Evolutionary conservation across 2,888 invertebrate species (phyloP), one percentile per base, ranked within the genome.

Genomic region (Leptinotarsa juncta): DNA sequence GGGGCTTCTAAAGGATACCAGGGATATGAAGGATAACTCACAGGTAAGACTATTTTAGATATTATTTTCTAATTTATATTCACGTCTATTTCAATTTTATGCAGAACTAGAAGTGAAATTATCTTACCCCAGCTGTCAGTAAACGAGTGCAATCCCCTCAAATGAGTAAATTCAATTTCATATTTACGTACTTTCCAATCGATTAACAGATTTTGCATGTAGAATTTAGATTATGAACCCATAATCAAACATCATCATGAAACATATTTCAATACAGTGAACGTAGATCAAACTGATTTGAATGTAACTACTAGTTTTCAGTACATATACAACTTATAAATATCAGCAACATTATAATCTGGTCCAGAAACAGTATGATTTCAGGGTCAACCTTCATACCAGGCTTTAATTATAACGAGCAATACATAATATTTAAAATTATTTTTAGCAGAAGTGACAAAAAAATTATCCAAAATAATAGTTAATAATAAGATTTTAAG

Each of bases 21-120:
- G 68, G 62, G 73, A 72, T 70, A 77, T 77, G 77, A 73, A 68
- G 66, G 72, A 76, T 48, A 78, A 75, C 67, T 68, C 76, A 10
- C 79, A 79, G 78, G 79, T 79, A 75, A 78, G 77, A 49, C 10
- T 48, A 42, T 32, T 67, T 57, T 10, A 57, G 57, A 14, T 12
- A 57, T 57, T 57, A 23, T 16, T 57, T 57, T 20, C 1, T 20
- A 3, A 15, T 20, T 57, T 57, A 20, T 57, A 10, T 23, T 57
- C 23, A 57, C 10, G 10, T 57, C 18, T 20, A 23, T 57, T 57
- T 23, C 23, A 57, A 4, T 57, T 57, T 20, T 57, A 57, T 20
- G 57, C 7, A 12, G 57, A 15, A 57, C 3, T 57, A 57, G 57
- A 23, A 57, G 23, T 23, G 57, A 57, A 57, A 57, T 57, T 23